Evolutionary conservation across 2,888 invertebrate species (phyloP).

Genomic region (Drepana falcataria): DNA sequence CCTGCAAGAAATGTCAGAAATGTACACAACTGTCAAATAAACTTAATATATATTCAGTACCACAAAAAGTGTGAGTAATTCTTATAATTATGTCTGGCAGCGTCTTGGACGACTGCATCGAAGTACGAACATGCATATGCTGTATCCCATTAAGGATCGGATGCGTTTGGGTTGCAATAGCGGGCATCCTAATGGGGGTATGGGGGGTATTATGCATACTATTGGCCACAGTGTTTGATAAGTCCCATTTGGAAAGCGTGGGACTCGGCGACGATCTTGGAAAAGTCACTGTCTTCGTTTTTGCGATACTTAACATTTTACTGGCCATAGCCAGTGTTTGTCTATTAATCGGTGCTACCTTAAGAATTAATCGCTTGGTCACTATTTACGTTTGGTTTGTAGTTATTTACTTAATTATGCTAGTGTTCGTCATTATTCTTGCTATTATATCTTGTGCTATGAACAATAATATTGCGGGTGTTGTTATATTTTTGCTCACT

Average conservation of each 20-base stretch:
- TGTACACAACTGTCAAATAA: too few species aligned
- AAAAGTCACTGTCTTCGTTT: not conserved
- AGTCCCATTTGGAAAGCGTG: not conserved
- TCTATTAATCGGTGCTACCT: not conserved
- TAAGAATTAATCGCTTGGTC: not conserved
- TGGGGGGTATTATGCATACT: constrained; percentile 1
- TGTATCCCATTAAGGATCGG: constrained; percentile 2
- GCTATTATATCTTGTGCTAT: not conserved
- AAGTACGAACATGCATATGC: constrained; percentile 3
- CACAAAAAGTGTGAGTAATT: not conserved
- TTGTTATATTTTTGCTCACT: constrained; percentile 2
- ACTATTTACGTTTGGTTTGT: constrained; percentile 3
- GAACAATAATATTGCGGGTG: not conserved
- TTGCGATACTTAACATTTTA: not conserved
- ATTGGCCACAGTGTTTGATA: not conserved
- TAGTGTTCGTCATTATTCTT: not conserved
- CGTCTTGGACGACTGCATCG: constrained; percentile 3
- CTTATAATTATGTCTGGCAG: not conserved
- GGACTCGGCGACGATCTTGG: not conserved
- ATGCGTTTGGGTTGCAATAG: constrained; percentile 2
- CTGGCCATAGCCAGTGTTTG: not conserved
- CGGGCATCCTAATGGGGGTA: constrained; percentile 1
- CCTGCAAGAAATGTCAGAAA: too few species aligned
- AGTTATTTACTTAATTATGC: constrained; percentile 1
- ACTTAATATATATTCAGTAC: not conserved